Conservation (phyloP, 1,140 invertebrate species). For the Drosophila yakuba region DNA sequence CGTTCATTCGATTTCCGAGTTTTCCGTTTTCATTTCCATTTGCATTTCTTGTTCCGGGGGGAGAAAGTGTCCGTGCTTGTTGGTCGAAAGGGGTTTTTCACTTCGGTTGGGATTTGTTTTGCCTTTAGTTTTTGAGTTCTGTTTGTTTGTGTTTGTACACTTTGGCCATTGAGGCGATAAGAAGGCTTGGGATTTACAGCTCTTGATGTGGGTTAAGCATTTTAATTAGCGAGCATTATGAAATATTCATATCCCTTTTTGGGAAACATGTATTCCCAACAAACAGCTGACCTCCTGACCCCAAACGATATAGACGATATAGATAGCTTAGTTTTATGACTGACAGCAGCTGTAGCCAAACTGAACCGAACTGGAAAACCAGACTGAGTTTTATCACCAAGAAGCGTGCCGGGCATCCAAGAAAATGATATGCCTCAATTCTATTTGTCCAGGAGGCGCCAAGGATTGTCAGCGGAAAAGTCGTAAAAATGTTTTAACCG, state of each 20-base stretch:
- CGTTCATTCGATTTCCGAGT: conserved; percentile 28
- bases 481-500: conserved; percentile 41
- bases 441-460: conserved; percentile 48
- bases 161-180: conserved; percentile 64
- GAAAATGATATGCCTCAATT: conserved; percentile 23
- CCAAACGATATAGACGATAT: conserved; percentile 35
- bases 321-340: conserved; percentile 58
- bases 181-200: conserved; percentile 56
- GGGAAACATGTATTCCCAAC: conserved; percentile 16
- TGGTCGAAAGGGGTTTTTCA: conserved; percentile 53
- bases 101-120: conserved; percentile 42
- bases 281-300: conserved; percentile 43
- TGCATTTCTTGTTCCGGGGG: conserved; percentile 10
- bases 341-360: conserved; percentile 42
- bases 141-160: conserved; percentile 65
- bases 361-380: conserved; percentile 12
- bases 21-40: conserved; percentile 20
- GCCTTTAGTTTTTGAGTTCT: conserved; percentile 33
- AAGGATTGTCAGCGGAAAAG: conserved; percentile 4
- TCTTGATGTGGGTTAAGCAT: conserved; percentile 81
- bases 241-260: conserved; percentile 42
- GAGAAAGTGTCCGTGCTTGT: conserved; percentile 49
- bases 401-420: conserved; percentile 64
- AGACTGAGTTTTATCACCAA: conserved; percentile 55
- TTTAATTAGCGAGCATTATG: conserved; percentile 78